Base-by-base conservation (phyloP, 1,140 invertebrate genomes). In the Liolophura sinensis region DNA sequence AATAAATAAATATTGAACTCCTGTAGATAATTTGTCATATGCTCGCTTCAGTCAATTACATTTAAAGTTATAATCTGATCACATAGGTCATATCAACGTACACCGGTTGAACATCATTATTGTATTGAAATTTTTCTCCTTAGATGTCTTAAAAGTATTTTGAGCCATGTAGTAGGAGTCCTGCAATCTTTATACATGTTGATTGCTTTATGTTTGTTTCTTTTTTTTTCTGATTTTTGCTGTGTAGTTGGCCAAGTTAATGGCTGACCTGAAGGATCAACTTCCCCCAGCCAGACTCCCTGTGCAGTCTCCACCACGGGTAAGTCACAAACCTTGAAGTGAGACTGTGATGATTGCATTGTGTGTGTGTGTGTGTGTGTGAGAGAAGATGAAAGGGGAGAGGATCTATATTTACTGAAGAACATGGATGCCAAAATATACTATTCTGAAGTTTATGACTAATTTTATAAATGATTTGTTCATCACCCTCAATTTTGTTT, bases 171-270 rank as follows among this genome's bases (percentile, higher is more conserved):
- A 40, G 31, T 40, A 40, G 3, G 31, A 5, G 31, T 40, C 31
- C 31, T 40, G 31, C 9, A 40, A 40, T 9, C 31, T 40, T 40
- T 40, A 40, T 40, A 40, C 31, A 40, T 40, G 31, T 20, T 18
- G 20, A 49, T 25, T 69, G 16, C 20, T 14, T 3, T 40, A 9
- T 54, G n/a, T 16, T 40, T 66, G 22, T 59, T 3, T 27, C 15
- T 64, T 52, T 31, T 31, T 31, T 59, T 49, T n/a, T n/a, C n/a
- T n/a, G n/a, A n/a, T n/a, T n/a, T 18, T 69, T 48, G 57, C 27
- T 72, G 64, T 77, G 31, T 67, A 80, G 78, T 54, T 80, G 50
- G 69, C 75, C 40, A 73, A 74, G 55, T 62, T 80, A 56, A 78
- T 78, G 73, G 68, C 62, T 54, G 78, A 80, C 46, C 62, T 80